Base-by-base conservation (phyloP, 1,140 invertebrate species). In the Lasaia peninsularis region DNA sequence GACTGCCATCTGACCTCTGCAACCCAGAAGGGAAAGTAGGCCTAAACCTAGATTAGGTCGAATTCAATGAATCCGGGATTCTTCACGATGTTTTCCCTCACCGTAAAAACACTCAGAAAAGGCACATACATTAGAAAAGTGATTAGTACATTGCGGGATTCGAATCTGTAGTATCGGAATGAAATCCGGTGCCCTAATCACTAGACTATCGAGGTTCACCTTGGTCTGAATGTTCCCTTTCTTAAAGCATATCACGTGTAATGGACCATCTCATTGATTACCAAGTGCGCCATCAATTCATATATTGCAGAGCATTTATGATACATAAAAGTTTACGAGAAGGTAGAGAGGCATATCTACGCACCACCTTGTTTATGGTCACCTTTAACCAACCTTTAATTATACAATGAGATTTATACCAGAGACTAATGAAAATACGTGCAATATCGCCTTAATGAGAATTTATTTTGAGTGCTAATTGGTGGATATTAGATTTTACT, bases 291-390 rank as follows among this genome's bases (percentile, higher is more conserved):
- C 12, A 6, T 3, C 14, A 10, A 4, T 28, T 3, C 16, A 80
- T 87, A 84, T 87, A 85, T 80, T 79, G 69, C 80, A 44, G 71
- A 69, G 62, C 75, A 84, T 87, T 87, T 87, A 87, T 86, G 84
- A 81, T 78, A 78, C 84, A 84, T 87, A 82, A 87, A 79, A 73
- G 34, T 85, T 87, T 87, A 87, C 65, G 79, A 82, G 69, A 78
- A 80, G 72, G 73, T 80, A 70, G 76, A 78, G 77, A 80, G 69
- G 70, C 78, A 28, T 28, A 28, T 28, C 24, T 28, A 28, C 24
- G 24, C 24, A 28, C 24, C n/a, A n/a, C n/a, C n/a, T n/a, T 58
- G 67, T 82, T 85, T 86, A 86, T 84, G 71, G 75, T 28, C 24
- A 28, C 24, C 76, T 84, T 73, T 75, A 74, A 81, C 75, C 75